Evolutionary conservation across 2,888 invertebrate genomes (phyloP), one percentile per base, ranked within the genome.

Genomic region (Apodemia hepburni): DNA sequence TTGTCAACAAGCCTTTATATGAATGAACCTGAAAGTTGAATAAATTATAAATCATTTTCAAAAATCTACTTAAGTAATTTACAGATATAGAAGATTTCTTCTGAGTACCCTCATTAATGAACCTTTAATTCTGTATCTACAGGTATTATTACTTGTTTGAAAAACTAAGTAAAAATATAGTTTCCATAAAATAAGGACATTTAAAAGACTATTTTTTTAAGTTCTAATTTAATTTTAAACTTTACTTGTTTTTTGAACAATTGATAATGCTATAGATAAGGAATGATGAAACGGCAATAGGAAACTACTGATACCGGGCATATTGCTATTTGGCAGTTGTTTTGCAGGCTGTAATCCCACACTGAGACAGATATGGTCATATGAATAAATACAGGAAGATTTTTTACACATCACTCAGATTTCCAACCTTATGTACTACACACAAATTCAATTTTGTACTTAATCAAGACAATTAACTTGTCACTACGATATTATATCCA

Each of bases 251-350:
- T 38, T 38, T 3, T 38, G 38, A 38, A 15, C 38, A 38, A 38
- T 38, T 3, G 12, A 38, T 12, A 38, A 38, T 38, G 12, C 12
- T 38, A 38, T 38, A 12, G 38, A 38, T 38, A 38, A 38, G 12
- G 38, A 38, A 38, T 38, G 38, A 38, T 38, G 38, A 2, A 38
- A 4, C 38, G 3, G 3, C 12, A 38, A 12, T 38, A 0, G 3
- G 12, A 38, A 12, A 11, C 38, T 12, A 38, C 0, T 12, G 4
- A 38, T 38, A 38, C 38, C 0, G 11, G 38, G 38, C 12, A 38
- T 12, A 18, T 49, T 49, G 49, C 51, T 22, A 51, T 51, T 51
- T 51, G 18, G 22, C 51, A 51, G 51, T 51, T 51, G 51, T 51
- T 51, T 51, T 22, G 18, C 11, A 11, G 11, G 5, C 51, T 17